Evolutionary conservation across 2,113 vertebrate genomes (phyloP).

Genomic region (Melanostigma gelatinosum): DNA sequence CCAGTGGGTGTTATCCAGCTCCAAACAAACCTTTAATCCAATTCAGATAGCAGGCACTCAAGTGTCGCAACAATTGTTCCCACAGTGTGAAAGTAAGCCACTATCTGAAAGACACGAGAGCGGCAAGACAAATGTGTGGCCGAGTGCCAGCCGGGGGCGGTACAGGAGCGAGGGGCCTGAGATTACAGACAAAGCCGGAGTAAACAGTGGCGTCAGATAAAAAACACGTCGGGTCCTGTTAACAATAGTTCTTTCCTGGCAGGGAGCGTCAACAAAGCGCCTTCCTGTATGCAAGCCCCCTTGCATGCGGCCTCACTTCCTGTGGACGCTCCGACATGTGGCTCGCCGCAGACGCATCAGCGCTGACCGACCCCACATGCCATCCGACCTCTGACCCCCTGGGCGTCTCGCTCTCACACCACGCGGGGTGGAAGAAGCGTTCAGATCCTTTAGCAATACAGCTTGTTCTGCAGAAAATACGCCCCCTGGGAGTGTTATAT

Average conservation of each 20-base stretch:
- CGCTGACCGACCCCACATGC: slow-evolving; percentile 16
- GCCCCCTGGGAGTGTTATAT: too few species aligned
- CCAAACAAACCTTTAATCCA: slow-evolving; percentile 74
- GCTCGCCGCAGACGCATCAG: slow-evolving; percentile 57
- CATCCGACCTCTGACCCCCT: slow-evolving; percentile 57
- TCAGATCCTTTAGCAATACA: neutral
- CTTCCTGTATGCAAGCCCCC: slow-evolving; percentile 79
- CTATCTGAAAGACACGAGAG: slow-evolving; percentile 72
- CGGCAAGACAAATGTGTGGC: slow-evolving; percentile 78
- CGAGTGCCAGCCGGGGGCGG: slow-evolving; percentile 62
- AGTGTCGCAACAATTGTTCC: slow-evolving; percentile 78
- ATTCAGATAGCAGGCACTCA: slow-evolving; percentile 72
- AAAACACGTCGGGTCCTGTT: slow-evolving; percentile 71
- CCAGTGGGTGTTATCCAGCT: slow-evolving; percentile 58
- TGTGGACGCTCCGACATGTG: slow-evolving; percentile 77
- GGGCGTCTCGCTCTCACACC: slow-evolving; percentile 27
- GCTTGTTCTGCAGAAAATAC: too few species aligned
- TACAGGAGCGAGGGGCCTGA: slow-evolving; percentile 54
- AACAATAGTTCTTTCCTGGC: slow-evolving; percentile 84
- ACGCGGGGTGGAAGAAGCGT: neutral
- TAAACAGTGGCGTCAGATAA: slow-evolving; percentile 75
- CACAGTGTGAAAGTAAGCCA: slow-evolving; percentile 75
- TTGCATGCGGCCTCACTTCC: slow-evolving; percentile 83
- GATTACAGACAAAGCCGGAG: slow-evolving; percentile 76
- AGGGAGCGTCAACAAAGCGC: slow-evolving; percentile 79